Conservation (phyloP, 2,888 invertebrate genomes). For the Cheilosia urbana region DNA sequence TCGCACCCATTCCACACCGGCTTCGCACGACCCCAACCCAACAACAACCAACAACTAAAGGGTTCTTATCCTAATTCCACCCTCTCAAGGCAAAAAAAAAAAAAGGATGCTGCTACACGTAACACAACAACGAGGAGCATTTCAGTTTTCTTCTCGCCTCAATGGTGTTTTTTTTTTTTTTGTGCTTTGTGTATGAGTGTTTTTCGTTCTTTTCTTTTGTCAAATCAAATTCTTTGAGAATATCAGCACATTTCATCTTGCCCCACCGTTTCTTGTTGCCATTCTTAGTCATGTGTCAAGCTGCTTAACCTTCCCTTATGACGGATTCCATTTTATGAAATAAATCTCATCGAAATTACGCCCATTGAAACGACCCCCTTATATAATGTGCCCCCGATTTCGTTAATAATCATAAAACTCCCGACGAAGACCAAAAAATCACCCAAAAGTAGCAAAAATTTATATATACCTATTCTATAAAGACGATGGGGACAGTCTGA, state of each 20-base stretch:
- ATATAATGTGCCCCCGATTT: not conserved
- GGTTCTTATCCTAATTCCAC: slow-evolving; percentile 52
- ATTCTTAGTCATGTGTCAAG: slow-evolving; percentile 41
- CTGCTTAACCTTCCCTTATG: not conserved
- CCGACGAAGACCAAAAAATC: not conserved
- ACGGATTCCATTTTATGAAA: slow-evolving; percentile 52
- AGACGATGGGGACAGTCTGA: slow-evolving; percentile 6
- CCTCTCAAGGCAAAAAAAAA: slow-evolving; percentile 27
- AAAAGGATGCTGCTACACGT: not conserved
- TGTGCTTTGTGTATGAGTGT: not conserved
- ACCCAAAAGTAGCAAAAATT: slow-evolving; percentile 10
- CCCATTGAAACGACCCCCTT: not conserved
- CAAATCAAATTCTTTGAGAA: slow-evolving; percentile 41
- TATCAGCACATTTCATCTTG: slow-evolving; percentile 35
- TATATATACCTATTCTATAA: not conserved
- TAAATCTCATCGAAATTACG: slow-evolving; percentile 23
- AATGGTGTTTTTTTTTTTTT: not conserved
- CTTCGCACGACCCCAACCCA: not conserved
- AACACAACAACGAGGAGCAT: slow-evolving; percentile 19
- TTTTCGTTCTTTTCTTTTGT: slow-evolving; percentile 10
- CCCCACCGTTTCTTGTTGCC: not conserved
- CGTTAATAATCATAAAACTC: not conserved
- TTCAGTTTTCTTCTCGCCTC: slow-evolving; percentile 13
- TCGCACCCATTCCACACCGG: not conserved
- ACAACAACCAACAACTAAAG: not conserved